phyloP scores from a whole-genome alignment of 2,113 vertebrate species.

The Notarius lentiginosus region DNA sequence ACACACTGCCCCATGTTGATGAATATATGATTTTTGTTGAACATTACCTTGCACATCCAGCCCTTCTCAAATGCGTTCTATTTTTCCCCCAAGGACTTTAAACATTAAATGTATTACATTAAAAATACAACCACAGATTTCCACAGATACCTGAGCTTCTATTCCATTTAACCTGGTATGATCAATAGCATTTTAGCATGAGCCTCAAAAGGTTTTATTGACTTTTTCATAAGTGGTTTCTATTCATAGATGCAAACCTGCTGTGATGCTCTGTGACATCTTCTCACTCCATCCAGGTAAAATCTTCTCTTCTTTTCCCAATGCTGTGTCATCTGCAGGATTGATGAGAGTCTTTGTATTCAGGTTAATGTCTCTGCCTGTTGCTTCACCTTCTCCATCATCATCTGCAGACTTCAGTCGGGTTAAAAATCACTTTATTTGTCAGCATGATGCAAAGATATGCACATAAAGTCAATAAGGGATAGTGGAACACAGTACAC shows the following conservation, averaged over 20 bases:
- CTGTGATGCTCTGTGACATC: constrained; percentile 85
- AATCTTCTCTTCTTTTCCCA: constrained; percentile 66
- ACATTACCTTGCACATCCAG: background rate
- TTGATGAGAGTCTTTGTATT: constrained; percentile 75
- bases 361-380: constrained; percentile 75
- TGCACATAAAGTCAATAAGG: background rate
- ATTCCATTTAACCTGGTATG: background rate
- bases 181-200: background rate
- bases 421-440: background rate
- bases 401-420: constrained; percentile 40
- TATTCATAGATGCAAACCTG: constrained; percentile 71
- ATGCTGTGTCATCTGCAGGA: constrained; percentile 56
- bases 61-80: background rate
- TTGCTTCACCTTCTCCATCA: constrained; percentile 72
- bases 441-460: background rate
- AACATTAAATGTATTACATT: background rate
- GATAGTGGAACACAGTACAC: background rate
- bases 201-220: background rate
- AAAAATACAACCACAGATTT: background rate
- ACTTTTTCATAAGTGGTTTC: background rate
- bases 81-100: background rate
- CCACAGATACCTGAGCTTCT: background rate
- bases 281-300: constrained; percentile 93
- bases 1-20: constrained; percentile 17
- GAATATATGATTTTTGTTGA: background rate